Evolutionary conservation across 2,888 invertebrate species (phyloP), one percentile per base, ranked within the genome.

Genomic region (Pimpla rufipes): DNA sequence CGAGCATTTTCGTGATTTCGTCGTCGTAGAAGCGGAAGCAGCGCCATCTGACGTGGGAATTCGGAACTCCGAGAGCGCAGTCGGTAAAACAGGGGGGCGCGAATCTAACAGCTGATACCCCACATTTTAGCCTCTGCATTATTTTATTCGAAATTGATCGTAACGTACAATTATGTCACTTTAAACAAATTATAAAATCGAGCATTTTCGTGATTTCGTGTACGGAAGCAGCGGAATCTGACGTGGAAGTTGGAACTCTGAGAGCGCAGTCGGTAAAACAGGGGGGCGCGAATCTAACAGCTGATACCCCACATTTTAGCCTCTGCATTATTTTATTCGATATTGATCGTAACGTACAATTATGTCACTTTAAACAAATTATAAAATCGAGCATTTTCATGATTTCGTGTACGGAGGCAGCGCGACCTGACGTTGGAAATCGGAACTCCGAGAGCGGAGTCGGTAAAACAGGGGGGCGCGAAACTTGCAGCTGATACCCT

Each of bases 191-290:
- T n/a, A n/a, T n/a, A n/a, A n/a, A n/a, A n/a, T 62, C 37, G 21
- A 74, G 74, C 74, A 74, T 74, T 50, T 74, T 71, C 18, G 42
- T n/a, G n/a, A n/a, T n/a, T n/a, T n/a, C n/a, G n/a, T n/a, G n/a
- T 42, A 42, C 23, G 8, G 11, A 13, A 40, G 21, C 23, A n/a
- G 55, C 40, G 55, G 6, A 1, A 10, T 55, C 70, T 55, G n/a
- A 8, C 23, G 55, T 37, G 23, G 16, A 4, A 1, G n/a, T 10
- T 21, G 21, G 52, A 70, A 70, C 42, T 6, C n/a, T n/a, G n/a
- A n/a, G n/a, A 37, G 35, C n/a, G n/a, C 8, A 62, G 8, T 40
- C 18, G 16, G 40, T 42, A 18, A 62, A n/a, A 10, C 16, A 16
- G 18, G 1, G 5, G 40, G 37, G 62, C 7, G 55, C 2, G 2